Evolutionary conservation across 2,888 invertebrate species (phyloP).

Genomic region (Yponomeuta plumbellus): DNA sequence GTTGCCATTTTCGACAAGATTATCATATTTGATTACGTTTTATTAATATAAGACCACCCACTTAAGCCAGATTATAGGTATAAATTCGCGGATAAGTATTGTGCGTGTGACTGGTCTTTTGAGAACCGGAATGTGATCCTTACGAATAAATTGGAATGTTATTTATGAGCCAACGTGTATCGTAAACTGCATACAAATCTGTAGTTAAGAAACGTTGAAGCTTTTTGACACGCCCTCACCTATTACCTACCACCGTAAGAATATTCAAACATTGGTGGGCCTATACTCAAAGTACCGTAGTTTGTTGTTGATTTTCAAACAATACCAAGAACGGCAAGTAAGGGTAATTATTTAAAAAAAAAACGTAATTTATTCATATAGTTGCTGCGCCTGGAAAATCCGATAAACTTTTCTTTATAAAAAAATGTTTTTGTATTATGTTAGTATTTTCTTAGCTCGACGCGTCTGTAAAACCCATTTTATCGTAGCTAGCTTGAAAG

Average conservation of each 20-base stretch:
- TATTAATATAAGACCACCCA: constrained; percentile 12
- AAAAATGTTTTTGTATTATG: too few relatives aligned
- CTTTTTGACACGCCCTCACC: background rate
- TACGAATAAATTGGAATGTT: background rate
- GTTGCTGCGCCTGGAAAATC: too few relatives aligned
- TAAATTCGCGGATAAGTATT: background rate
- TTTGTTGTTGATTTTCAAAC: too few relatives aligned
- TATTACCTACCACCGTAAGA: background rate
- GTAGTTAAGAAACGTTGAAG: background rate
- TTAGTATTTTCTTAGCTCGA: too few relatives aligned
- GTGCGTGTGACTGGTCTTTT: background rate
- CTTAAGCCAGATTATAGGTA: constrained; percentile 1
- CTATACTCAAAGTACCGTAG: too few relatives aligned
- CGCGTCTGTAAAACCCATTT: too few relatives aligned
- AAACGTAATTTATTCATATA: too few relatives aligned
- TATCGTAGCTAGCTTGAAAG: too few relatives aligned
- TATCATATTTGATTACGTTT: constrained; percentile 12
- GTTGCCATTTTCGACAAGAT: constrained; percentile 5
- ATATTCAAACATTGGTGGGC: too few relatives aligned
- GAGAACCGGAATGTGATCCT: constrained; percentile 4
- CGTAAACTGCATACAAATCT: constrained; percentile 3
- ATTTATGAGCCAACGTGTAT: background rate
- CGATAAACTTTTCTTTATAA: too few relatives aligned
- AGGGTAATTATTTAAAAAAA: too few relatives aligned
- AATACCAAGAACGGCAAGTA: too few relatives aligned